Percentiles rank a stretch among this genome's conserved stretches.
Evolutionary conservation across 1,140 invertebrate species (phyloP).

Genomic region (Zaprionus inermis): DNA sequence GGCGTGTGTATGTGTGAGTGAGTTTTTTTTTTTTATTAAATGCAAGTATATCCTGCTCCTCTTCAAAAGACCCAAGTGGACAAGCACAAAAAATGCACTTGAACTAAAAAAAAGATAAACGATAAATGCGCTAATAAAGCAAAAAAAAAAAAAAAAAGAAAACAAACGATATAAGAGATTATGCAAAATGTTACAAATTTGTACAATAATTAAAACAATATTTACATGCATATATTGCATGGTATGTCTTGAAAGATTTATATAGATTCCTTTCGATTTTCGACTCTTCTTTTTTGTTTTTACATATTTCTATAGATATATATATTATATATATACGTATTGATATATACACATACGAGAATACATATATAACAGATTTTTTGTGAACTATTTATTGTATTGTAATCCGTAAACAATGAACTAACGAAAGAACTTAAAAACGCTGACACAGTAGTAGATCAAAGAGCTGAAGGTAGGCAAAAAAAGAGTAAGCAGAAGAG

Average conservation of each 20-base stretch:
- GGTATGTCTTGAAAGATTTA: slow-evolving; percentile 24
- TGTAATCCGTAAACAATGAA: slow-evolving; percentile 33
- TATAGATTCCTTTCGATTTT: slow-evolving; percentile 46
- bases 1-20: slow-evolving; percentile 7
- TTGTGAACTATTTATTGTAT: slow-evolving; percentile 35
- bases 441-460: slow-evolving; percentile 12
- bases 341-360: slow-evolving; percentile 24
- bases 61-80: slow-evolving; percentile 33
- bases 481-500: slow-evolving; percentile 3
- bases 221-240: slow-evolving; percentile 22
- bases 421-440: slow-evolving; percentile 44
- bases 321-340: slow-evolving; percentile 30
- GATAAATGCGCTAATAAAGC: neutral
- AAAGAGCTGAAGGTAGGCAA: slow-evolving; percentile 1
- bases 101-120: slow-evolving; percentile 17
- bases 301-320: slow-evolving; percentile 37
- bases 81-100: slow-evolving; percentile 71
- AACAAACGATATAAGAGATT: slow-evolving; percentile 26
- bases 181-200: slow-evolving; percentile 59
- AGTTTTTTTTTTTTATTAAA: slow-evolving; percentile 41
- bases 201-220: slow-evolving; percentile 69
- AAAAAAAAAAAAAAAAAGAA: slow-evolving; percentile 3
- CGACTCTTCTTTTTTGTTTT: slow-evolving; percentile 44
- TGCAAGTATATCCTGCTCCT: slow-evolving; percentile 32
- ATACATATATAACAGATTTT: slow-evolving; percentile 36